phyloP scores from a whole-genome alignment of 2,113 vertebrate genomes.

The Pelmatolapia mariae region DNA sequence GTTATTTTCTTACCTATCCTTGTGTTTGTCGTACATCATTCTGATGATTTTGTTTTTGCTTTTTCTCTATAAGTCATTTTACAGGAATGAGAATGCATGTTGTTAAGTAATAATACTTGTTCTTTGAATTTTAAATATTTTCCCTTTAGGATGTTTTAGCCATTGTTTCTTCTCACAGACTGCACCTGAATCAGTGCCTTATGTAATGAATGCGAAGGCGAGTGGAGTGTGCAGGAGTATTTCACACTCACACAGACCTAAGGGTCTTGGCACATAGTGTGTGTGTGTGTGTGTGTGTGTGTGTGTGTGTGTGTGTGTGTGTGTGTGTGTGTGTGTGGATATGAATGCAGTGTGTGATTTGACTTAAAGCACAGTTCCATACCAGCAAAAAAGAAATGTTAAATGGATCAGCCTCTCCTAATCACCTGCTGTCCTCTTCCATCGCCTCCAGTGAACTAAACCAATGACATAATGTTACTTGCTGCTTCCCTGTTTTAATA shows the following conservation, averaged over 20 bases:
- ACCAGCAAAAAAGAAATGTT: slow-evolving; percentile 53
- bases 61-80: slow-evolving; percentile 20
- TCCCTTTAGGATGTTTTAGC: slow-evolving; percentile 37
- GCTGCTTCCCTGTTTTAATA: slow-evolving; percentile 38
- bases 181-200: slow-evolving; percentile 63
- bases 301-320: neutral
- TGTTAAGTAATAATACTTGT: slow-evolving; percentile 30
- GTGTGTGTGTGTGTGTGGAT: neutral
- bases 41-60: neutral
- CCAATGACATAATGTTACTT: slow-evolving; percentile 44
- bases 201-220: slow-evolving; percentile 47
- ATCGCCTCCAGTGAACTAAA: slow-evolving; percentile 11
- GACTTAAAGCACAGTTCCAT: slow-evolving; percentile 59
- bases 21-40: slow-evolving; percentile 22
- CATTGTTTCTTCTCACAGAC: slow-evolving; percentile 33
- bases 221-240: neutral
- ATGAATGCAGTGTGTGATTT: slow-evolving; percentile 23
- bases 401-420: slow-evolving; percentile 15
- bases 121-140: slow-evolving; percentile 40
- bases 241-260: slow-evolving; percentile 37
- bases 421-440: neutral
- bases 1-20: slow-evolving; percentile 21
- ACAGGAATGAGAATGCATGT: slow-evolving; percentile 47
- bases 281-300: neutral
- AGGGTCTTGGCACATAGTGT: slow-evolving; percentile 39